A percentile compares a stretch with the other conserved stretches of the same genome.
Evolutionary conservation across 2,888 invertebrate genomes (phyloP).

Genomic region (Troides aeacus): DNA sequence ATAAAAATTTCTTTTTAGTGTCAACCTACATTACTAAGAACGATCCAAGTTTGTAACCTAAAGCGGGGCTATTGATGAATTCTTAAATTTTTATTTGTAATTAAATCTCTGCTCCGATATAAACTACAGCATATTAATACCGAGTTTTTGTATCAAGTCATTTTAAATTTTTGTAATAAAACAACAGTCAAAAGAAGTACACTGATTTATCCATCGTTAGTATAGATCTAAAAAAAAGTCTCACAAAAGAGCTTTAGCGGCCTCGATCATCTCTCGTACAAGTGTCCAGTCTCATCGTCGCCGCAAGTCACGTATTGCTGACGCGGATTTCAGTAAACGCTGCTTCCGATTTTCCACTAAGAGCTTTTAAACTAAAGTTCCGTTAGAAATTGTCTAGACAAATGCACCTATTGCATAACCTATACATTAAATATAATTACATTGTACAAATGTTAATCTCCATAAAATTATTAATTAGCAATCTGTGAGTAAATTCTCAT

Average conservation of each 20-base stretch:
- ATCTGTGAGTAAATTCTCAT: neutral
- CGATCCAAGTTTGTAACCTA: no score
- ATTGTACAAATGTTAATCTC: neutral
- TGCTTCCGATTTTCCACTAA: slow-evolving; percentile 20
- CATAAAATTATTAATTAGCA: neutral
- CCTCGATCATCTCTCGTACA: slow-evolving; percentile 13
- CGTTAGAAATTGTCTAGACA: slow-evolving; percentile 9
- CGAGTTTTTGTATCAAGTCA: neutral
- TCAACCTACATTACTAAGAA: no score
- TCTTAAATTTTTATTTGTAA: no score
- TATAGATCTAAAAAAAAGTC: slow-evolving; percentile 11
- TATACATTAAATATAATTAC: neutral
- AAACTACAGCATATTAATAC: neutral
- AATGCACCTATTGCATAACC: neutral
- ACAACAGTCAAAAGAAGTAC: neutral
- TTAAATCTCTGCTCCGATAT: neutral
- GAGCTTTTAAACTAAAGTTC: slow-evolving; percentile 14
- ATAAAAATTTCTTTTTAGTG: neutral
- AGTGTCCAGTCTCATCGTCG: slow-evolving; percentile 22
- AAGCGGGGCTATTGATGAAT: no score
- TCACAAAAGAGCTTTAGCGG: slow-evolving; percentile 10
- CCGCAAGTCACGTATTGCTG: slow-evolving; percentile 29
- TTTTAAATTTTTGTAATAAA: neutral
- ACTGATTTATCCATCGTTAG: neutral
- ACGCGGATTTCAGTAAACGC: slow-evolving; percentile 24